Evolutionary conservation across 2,888 invertebrate species (phyloP).

Genomic region (Apamea epomidion): DNA sequence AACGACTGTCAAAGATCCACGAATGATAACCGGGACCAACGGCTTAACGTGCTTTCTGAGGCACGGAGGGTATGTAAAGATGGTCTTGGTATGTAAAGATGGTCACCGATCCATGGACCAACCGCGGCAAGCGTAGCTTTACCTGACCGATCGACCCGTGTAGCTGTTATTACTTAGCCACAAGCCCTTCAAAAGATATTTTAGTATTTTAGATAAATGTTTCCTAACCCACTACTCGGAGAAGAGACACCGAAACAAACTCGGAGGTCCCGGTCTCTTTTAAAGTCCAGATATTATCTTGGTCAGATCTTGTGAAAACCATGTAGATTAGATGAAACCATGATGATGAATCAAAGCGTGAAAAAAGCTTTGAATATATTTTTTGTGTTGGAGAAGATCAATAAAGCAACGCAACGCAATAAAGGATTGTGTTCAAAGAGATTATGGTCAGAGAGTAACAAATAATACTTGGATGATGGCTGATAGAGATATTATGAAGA

Average conservation of each 20-base stretch:
- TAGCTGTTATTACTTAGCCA: no score
- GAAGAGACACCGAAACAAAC: background rate
- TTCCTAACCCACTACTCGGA: background rate
- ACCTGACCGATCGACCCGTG: no score
- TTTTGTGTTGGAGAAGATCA: background rate
- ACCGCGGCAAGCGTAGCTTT: no score
- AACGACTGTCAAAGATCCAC: no score
- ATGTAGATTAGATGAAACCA: background rate
- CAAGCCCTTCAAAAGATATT: no score
- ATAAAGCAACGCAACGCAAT: background rate
- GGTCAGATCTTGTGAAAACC: background rate
- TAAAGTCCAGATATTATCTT: background rate
- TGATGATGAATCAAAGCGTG: background rate
- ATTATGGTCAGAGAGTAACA: background rate
- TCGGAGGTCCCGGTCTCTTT: background rate
- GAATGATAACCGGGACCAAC: no score
- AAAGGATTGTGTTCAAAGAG: background rate
- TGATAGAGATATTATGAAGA: background rate
- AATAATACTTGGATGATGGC: background rate
- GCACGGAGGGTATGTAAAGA: no score
- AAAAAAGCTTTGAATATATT: background rate
- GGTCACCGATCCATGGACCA: no score
- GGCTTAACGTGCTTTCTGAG: no score
- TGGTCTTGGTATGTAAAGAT: no score
- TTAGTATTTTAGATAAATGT: no score